Percentiles rank a stretch among this genome's conserved stretches.
phyloP scores from a whole-genome alignment of 2,888 invertebrate genomes.

The Pycnomerus fuliginosus region DNA sequence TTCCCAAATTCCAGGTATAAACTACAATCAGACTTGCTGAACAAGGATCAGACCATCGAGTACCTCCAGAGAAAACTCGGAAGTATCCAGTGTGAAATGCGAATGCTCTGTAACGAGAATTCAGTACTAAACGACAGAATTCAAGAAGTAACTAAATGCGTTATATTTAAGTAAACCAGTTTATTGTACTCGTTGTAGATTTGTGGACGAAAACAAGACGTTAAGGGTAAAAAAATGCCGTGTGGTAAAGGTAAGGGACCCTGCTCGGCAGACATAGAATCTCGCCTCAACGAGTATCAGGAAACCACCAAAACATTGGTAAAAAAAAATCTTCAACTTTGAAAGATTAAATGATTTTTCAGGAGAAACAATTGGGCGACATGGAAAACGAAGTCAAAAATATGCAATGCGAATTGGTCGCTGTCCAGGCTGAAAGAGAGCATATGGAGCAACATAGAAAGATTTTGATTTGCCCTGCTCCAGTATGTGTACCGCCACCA shows the following conservation, averaged over 20 bases:
- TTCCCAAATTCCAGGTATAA: conserved; percentile 56
- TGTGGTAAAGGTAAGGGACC: conserved; percentile 46
- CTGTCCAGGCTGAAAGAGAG: conserved; percentile 56
- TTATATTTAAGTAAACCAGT: too few relatives aligned
- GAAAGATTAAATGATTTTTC: conserved; percentile 13
- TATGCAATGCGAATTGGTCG: conserved; percentile 56
- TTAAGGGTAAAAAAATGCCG: conserved; percentile 14
- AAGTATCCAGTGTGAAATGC: conserved; percentile 63
- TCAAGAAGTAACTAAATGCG: conserved; percentile 40
- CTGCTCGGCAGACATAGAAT: conserved; percentile 54
- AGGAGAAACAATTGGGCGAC: conserved; percentile 62
- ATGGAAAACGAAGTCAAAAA: conserved; percentile 63
- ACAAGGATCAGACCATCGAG: conserved; percentile 64
- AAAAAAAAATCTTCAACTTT: conserved; percentile 8
- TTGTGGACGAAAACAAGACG: conserved; percentile 8
- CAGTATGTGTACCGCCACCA: conserved; percentile 35
- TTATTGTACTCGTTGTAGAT: background rate
- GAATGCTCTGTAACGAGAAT: conserved; percentile 64
- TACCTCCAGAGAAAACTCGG: conserved; percentile 62
- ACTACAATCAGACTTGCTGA: conserved; percentile 64
- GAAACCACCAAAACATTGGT: conserved; percentile 53
- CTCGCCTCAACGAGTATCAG: conserved; percentile 50
- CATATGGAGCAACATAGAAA: conserved; percentile 51
- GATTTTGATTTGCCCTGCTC: conserved; percentile 41
- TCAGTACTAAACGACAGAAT: conserved; percentile 58